Conservation (phyloP, 1,140 invertebrate species). For the Ectropis grisescens region DNA sequence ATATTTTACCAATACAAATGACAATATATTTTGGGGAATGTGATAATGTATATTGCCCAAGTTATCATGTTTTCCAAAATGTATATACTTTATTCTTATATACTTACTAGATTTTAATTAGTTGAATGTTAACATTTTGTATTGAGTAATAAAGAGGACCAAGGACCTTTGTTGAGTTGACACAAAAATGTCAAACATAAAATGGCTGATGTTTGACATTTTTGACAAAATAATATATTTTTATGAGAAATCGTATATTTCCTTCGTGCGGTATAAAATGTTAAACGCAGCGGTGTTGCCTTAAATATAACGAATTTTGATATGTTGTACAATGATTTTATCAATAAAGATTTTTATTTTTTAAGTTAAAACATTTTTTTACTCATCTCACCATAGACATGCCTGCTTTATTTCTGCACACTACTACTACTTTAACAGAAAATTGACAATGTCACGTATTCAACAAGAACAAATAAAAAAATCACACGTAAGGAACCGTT, state of each 20-base stretch:
- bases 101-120: constrained; percentile 4
- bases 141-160: constrained; percentile 5
- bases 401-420: too few species aligned
- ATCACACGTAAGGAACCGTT: too few species aligned
- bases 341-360: constrained; percentile 57
- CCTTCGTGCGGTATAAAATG: constrained; percentile 18
- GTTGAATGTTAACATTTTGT: constrained; percentile 8
- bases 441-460: too few species aligned
- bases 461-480: too few species aligned
- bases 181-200: constrained; percentile 54
- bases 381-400: too few species aligned
- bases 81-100: constrained; percentile 4
- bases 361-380: constrained; percentile 40
- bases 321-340: constrained; percentile 41
- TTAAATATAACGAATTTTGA: constrained; percentile 52
- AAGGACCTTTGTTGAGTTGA: constrained; percentile 4
- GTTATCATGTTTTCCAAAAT: constrained; percentile 31
- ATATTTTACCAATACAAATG: too few species aligned
- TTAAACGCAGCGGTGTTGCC: constrained; percentile 39
- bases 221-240: constrained; percentile 33
- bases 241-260: constrained; percentile 11
- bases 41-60: constrained; percentile 40
- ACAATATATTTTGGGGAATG: constrained; percentile 20
- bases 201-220: constrained; percentile 64
- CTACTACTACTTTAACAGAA: too few species aligned